Evolutionary conservation across 2,797 vertebrate genomes (phyloP).

Genomic region (Cyclura pinguis): DNA sequence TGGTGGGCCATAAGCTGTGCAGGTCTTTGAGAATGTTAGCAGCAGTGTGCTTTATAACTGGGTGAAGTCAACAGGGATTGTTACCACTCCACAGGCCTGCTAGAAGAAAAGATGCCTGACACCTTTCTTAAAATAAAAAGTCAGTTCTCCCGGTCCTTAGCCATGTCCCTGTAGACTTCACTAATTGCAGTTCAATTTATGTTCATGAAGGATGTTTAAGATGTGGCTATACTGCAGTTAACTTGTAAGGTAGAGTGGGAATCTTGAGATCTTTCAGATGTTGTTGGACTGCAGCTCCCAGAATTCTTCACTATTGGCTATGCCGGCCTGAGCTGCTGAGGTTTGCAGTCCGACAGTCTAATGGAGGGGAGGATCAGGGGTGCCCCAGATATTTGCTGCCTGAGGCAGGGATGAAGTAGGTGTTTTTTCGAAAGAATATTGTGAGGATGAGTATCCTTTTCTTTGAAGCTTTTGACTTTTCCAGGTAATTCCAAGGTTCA

Average conservation of each 20-base stretch:
- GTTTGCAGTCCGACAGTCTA: too few relatives aligned
- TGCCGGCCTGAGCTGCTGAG: too few relatives aligned
- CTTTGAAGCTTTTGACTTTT: neutral
- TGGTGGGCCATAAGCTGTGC: neutral
- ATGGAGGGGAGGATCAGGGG: too few relatives aligned
- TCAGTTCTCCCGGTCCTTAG: neutral
- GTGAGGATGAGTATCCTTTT: neutral
- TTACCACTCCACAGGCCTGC: neutral
- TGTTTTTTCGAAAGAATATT: neutral
- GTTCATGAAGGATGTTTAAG: neutral
- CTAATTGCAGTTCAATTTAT: neutral
- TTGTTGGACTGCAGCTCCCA: too few relatives aligned
- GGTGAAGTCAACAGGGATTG: neutral
- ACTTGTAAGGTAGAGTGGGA: too few relatives aligned
- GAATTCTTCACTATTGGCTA: too few relatives aligned
- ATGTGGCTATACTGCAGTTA: too few relatives aligned
- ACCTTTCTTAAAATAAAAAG: neutral
- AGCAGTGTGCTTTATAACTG: neutral
- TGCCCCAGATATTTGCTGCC: neutral
- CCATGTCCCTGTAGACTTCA: neutral
- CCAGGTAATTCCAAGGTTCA: neutral
- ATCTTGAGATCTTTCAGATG: too few relatives aligned
- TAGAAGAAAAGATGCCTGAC: neutral
- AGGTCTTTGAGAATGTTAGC: conserved; percentile 7
- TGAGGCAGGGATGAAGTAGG: neutral